Evolutionary conservation across 2,888 invertebrate genomes (phyloP), one percentile per base, ranked within the genome.

Genomic region (Zygothrica quintamaculata): DNA sequence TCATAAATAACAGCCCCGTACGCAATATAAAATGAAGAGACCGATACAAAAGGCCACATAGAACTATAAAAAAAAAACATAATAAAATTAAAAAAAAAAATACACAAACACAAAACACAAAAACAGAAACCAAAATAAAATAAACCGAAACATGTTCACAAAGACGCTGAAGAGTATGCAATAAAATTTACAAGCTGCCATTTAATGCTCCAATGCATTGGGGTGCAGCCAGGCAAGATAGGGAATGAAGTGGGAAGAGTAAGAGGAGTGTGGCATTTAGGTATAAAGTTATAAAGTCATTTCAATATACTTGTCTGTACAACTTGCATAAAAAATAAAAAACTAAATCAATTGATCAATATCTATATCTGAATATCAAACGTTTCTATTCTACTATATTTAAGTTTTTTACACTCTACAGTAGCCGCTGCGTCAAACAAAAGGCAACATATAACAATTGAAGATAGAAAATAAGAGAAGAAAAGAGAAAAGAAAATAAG

Each of bases 91-190:
- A 26, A 39, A 43, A 43, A 26, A 51, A 25, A 37, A 26, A 15
- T 34, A n/a, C 9, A 51, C 47, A 37, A 26, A 33, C 31, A 1
- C 4, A 51, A 51, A 37, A 44, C 16, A 13, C 36, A 40, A 44
- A 53, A 22, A 39, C 18, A 36, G 52, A 44, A 12, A 36, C 37
- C 33, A 34, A 37, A 40, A 29, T 31, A 8, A 18, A 46, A 29
- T 44, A 25, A 52, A 26, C 25, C 15, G 34, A 48, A 44, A 22
- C 43, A 22, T 11, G 40, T 11, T 22, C 29, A 9, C 3, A 36
- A 53, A 48, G 52, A 76, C 84, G 78, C 82, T 69, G 50, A 77
- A 82, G 85, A 77, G 80, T 84, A 84, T 79, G 85, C 85, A 82
- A 84, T 84, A 84, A 84, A 84, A 70, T 68, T 79, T 82, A 81